Evolutionary conservation across 2,113 vertebrate species (phyloP).

Genomic region (Aythya baeri): DNA sequence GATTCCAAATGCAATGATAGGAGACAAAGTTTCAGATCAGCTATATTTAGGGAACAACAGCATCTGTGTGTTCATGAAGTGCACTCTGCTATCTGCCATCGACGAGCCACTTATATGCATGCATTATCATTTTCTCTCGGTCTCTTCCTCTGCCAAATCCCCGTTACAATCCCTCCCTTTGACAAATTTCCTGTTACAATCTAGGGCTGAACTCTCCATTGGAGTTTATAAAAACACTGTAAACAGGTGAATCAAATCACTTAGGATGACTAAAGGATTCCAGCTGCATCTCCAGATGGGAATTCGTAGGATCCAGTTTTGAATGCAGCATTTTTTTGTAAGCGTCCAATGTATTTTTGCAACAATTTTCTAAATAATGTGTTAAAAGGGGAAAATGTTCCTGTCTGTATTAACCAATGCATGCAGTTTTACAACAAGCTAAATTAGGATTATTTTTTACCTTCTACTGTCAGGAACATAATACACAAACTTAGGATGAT

Average conservation of each 20-base stretch:
- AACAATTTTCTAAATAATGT: neutral
- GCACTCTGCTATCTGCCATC: neutral
- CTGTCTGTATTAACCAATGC: neutral
- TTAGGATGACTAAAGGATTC: slow-evolving; percentile 34
- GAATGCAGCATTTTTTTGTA: neutral
- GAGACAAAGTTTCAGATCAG: neutral
- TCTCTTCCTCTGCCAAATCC: slow-evolving; percentile 13
- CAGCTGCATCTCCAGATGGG: neutral
- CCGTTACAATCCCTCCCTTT: neutral
- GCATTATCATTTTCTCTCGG: neutral
- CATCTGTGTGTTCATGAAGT: neutral
- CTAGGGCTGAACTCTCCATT: neutral
- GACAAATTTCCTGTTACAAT: slow-evolving; percentile 6
- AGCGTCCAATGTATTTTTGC: neutral
- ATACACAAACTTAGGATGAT: neutral
- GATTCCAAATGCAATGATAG: neutral
- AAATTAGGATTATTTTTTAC: neutral
- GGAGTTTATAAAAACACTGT: neutral
- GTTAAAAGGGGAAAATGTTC: neutral
- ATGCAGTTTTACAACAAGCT: neutral
- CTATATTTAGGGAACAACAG: neutral
- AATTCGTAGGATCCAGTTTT: slow-evolving; percentile 6
- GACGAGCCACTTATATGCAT: neutral
- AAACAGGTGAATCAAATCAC: slow-evolving; percentile 34
- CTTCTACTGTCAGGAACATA: neutral